Percentiles rank a stretch among this genome's conserved stretches.
Conservation (phyloP, 2,797 vertebrate species). For the Fundulus diaphanus region DNA sequence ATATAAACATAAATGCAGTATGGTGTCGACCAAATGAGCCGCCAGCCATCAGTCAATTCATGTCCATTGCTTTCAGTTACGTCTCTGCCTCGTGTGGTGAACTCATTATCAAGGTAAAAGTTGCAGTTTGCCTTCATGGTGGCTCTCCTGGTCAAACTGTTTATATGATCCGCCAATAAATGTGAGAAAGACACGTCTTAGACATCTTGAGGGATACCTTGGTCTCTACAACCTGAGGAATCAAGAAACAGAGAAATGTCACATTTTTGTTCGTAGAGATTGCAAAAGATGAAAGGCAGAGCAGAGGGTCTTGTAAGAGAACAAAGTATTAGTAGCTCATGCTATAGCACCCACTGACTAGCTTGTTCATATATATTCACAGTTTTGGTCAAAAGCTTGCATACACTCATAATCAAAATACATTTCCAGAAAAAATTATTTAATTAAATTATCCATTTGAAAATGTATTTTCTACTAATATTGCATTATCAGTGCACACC, state of each 20-base stretch:
- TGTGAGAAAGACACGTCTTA: conserved; percentile 66
- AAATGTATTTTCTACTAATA: too few relatives aligned
- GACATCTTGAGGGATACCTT: conserved; percentile 89
- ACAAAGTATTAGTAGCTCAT: not conserved
- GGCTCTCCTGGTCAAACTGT: conserved; percentile 39
- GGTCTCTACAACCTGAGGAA: conserved; percentile 89
- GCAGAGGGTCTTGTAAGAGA: not conserved
- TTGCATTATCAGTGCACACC: too few relatives aligned
- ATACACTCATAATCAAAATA: not conserved
- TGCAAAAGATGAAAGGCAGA: not conserved
- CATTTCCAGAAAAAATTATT: not conserved
- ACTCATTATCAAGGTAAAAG: conserved; percentile 26
- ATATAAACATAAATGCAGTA: conserved; percentile 1
- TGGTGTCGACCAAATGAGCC: conserved; percentile 19
- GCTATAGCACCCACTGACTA: not conserved
- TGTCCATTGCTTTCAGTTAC: not conserved
- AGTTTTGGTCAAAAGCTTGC: not conserved
- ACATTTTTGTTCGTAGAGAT: not conserved
- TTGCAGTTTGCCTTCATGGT: conserved; percentile 16
- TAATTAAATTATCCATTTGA: too few relatives aligned
- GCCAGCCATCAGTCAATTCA: conserved; percentile 9
- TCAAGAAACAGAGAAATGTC: not conserved
- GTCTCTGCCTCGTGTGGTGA: conserved; percentile 12
- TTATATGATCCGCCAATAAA: conserved; percentile 15
- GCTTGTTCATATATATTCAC: not conserved